Evolutionary conservation across 2,888 invertebrate genomes (phyloP).

Genomic region (Uloborus plumipes): DNA sequence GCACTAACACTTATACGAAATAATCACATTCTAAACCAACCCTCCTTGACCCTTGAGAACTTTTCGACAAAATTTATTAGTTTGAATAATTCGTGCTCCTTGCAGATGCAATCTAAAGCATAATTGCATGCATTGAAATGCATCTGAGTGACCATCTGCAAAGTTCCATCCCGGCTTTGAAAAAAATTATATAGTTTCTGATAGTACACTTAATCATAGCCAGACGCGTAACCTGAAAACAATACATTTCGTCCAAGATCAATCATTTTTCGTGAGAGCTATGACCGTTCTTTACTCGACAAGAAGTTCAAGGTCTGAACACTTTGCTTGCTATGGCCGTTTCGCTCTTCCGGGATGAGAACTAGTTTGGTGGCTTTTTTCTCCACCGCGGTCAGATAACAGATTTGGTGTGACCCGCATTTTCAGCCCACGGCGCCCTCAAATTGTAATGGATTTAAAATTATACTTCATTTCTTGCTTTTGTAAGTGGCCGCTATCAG

Average conservation of each 20-base stretch:
- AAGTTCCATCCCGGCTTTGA: too few species aligned
- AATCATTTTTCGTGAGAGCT: background rate
- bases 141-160: too few species aligned
- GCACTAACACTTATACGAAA: too few species aligned
- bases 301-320: constrained; percentile 48
- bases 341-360: constrained; percentile 27
- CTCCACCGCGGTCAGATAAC: constrained; percentile 34
- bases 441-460: constrained; percentile 44
- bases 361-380: constrained; percentile 38
- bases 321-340: constrained; percentile 7
- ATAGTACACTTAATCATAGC: background rate
- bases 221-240: constrained; percentile 11
- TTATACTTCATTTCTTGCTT: constrained; percentile 14
- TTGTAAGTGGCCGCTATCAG: background rate
- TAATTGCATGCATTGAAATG: too few species aligned
- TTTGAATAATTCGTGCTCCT: too few species aligned
- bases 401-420: constrained; percentile 31
- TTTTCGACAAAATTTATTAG: too few species aligned
- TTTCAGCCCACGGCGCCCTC: constrained; percentile 11
- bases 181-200: too few species aligned
- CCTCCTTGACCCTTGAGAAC: too few species aligned
- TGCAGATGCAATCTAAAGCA: too few species aligned
- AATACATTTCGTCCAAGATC: background rate
- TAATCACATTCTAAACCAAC: too few species aligned
- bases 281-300: constrained; percentile 48